Evolutionary conservation across 2,113 vertebrate species (phyloP), one percentile per base, ranked within the genome.

Genomic region (Mandrillus leucophaeus): DNA sequence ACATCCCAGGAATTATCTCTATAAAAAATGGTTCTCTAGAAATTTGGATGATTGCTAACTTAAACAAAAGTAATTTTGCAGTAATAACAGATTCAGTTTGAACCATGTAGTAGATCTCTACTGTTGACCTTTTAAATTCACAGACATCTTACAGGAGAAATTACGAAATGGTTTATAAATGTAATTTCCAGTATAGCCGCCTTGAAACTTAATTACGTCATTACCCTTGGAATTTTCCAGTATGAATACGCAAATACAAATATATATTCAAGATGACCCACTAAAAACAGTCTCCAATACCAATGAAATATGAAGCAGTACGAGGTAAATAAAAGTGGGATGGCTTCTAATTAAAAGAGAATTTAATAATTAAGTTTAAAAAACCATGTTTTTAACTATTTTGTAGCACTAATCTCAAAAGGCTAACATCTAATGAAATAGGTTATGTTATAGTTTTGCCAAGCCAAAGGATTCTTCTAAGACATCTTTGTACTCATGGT

Each of bases 341-440:
- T 88, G 27, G 9, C 57, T 97, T 90, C 91, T 94, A 96, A 96
- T 95, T 95, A 95, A 97, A 93, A 87, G 14, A 93, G 70, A 93
- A 76, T 96, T 86, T 79, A 96, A 90, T 35, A 79, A 30, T 82
- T 78, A 88, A 78, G 76, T 9, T 64, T 64, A 83, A 59, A 83
- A 95, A 92, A 48, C 27, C 18, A 85, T 70, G 40, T 27, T 94
- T 98, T 93, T 59, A 85, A 76, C 94, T 86, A 25, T 87, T 98
- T 86, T 88, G 35, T 82, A 22, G 43, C 59, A 68, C 23, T 83
- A 95, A 92, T 75, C 82, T 92, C 32, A 84, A 90, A 96, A 95
- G 72, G 43, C 66, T 90, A 80, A 68, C 25, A 2, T 96, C 50
- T 96, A 43, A 57, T 83, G 8, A 93, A 80, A 43, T 78, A 80